A percentile compares a stretch with the other conserved stretches of the same genome.
Conservation (phyloP, 2,113 vertebrate species). For the Rhinoderma darwinii region DNA sequence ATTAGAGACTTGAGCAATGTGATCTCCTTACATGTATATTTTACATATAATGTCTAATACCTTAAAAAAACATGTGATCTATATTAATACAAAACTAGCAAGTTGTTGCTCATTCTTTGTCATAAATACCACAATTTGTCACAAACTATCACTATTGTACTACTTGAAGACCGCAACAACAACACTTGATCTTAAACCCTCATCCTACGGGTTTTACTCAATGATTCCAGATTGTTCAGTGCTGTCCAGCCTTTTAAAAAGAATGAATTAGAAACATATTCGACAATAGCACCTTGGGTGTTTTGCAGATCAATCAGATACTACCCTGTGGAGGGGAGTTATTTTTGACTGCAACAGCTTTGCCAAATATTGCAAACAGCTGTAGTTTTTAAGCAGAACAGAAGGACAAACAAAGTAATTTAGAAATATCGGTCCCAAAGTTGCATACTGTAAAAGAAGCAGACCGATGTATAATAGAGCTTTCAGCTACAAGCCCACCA, state of each 20-base stretch:
- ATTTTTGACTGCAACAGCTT: slow-evolving; percentile 22
- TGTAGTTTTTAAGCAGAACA: slow-evolving; percentile 25
- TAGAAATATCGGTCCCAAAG: neutral
- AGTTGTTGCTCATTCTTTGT: neutral
- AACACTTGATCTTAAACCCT: slow-evolving; percentile 15
- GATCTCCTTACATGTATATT: neutral
- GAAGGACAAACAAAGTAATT: slow-evolving; percentile 29
- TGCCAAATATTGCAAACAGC: slow-evolving; percentile 26
- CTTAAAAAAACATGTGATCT: neutral
- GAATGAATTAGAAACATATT: slow-evolving; percentile 16
- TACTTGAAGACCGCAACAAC: neutral
- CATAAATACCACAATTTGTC: neutral
- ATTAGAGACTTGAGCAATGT: neutral
- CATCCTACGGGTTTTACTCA: neutral
- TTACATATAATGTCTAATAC: neutral
- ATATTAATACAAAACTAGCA: neutral
- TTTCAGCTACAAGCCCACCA: slow-evolving; percentile 16
- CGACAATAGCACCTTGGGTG: slow-evolving; percentile 22
- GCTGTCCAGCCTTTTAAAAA: neutral
- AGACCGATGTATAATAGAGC: neutral
- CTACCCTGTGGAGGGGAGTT: slow-evolving; percentile 8
- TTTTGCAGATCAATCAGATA: neutral
- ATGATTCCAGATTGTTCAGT: neutral
- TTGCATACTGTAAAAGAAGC: neutral
- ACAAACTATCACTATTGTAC: neutral